Base-by-base conservation (phyloP, 2,797 vertebrate species). In the Trichosurus vulpecula region DNA sequence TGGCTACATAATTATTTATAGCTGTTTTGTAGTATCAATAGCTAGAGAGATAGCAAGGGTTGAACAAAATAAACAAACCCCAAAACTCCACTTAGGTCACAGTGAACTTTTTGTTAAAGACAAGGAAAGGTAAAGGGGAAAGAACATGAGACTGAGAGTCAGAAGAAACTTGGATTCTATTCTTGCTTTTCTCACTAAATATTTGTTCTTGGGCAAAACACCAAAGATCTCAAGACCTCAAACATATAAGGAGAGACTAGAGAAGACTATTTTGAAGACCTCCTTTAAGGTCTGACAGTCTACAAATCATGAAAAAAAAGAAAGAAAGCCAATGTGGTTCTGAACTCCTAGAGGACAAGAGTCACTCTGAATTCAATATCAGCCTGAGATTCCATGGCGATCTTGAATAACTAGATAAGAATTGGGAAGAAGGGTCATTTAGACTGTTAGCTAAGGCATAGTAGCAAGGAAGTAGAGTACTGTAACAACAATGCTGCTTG, bases 271-370 rank as follows among this genome's bases (percentile, higher is more conserved):
- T 81, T 47, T 3, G 0, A 25, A 81, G n/a, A 74, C 2, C 6
- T 10, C 16, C 66, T 81, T 81, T 81, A 81, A 47, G 35, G 6
- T 74, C 16, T 19, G 61, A 41, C 35, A 95, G n/a, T 90, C 93
- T 61, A 92, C 66, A 19, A 93, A 47, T 54, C 47, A 93, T 95
- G 91, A 30, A 93, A 90, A 95, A 25, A 57, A 90, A n/a, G 10
- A 41, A 93, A 92, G 31, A 91, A 53, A 0, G 19, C 6, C 35
- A 87, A 66, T 58, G 35, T 57, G 5, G 19, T 93, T 96, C 93
- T 31, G 93, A 93, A 95, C 90, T 92, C 91, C 94, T 51, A n/a
- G 74, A 94, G 94, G 52, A 56, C 95, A 94, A 94, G 58, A 93
- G 53, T 16, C 93, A 6, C 52, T 92, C 54, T 93, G 52, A 92